Base-by-base conservation (phyloP, 2,888 invertebrate genomes). In the Clitarchus hookeri region DNA sequence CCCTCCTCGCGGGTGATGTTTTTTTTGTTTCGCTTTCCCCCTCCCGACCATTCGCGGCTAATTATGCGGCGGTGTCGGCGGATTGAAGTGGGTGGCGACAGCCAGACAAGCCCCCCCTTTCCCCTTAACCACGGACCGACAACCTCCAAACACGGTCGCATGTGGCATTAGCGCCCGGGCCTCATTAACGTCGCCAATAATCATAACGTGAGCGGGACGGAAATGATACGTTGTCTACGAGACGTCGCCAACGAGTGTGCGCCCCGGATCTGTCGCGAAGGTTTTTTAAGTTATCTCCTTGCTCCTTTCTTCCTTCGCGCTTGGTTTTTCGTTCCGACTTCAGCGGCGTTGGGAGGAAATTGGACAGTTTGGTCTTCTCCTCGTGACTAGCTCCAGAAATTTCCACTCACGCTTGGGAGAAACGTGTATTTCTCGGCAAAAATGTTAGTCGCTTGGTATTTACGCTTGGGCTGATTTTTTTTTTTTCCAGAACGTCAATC, bases 41-140 rank as follows among this genome's bases (percentile, higher is more conserved):
- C 23, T 23, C 65, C 16, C 65, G 23, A 8, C 0, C 65, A 23
- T 3, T n/a, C 65, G 0, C 23, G n/a, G 23, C 65, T 65, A 65
- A 65, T 65, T 65, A 65, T 65, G 65, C 65, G 65, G 8, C 65
- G 65, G n/a, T 65, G 23, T 65, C 65, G 19, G 65, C 23, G 8
- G 65, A 19, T 23, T 65, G 65, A 65, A 65, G 65, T 65, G 65
- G 65, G 65, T 65, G 65, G 65, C 65, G 65, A 65, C 65, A 65
- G 65, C 23, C 65, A 19, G n/a, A 19, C 19, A 65, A 8, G 8
- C 8, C 65, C n/a, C 65, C 65, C 65, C 65, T 23, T n/a, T n/a
- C 2, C 6, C 1, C 8, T 19, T 48, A 1, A 2, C 48, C 6
- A 0, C 8, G 4, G 6, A 8, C 13, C n/a, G 19, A 2, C 6